Percentiles rank a stretch among this genome's conserved stretches.
Evolutionary conservation across 2,113 vertebrate genomes (phyloP).

Genomic region (Lathamus discolor): DNA sequence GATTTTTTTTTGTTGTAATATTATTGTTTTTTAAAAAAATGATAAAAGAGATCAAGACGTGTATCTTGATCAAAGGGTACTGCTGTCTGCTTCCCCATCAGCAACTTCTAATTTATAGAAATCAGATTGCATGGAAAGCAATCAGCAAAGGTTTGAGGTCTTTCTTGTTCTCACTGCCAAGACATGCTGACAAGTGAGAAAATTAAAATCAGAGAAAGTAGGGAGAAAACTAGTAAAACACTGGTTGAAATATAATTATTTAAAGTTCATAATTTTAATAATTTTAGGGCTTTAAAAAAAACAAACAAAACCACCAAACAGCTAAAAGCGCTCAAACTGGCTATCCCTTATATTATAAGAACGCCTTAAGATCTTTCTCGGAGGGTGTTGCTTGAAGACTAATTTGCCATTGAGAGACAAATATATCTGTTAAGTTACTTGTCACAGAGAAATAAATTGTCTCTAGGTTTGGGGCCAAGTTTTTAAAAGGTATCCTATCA

Average conservation of each 20-base stretch:
- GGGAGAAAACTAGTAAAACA: slow-evolving; percentile 15
- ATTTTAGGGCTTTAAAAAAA: neutral
- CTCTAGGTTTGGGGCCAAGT: neutral
- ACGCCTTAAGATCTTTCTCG: neutral
- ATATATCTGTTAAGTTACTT: neutral
- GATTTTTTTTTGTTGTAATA: slow-evolving; percentile 61
- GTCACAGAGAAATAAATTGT: neutral
- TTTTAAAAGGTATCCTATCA: neutral
- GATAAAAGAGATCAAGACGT: slow-evolving; percentile 64
- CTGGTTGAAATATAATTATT: slow-evolving; percentile 35
- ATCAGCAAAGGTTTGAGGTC: slow-evolving; percentile 54
- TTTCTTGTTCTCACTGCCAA: slow-evolving; percentile 55
- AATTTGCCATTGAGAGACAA: neutral
- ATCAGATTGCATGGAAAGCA: slow-evolving; percentile 52
- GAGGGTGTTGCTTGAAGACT: neutral
- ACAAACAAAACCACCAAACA: neutral
- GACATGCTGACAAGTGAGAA: slow-evolving; percentile 60
- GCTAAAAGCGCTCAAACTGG: neutral
- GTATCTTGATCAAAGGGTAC: slow-evolving; percentile 60
- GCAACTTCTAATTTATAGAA: slow-evolving; percentile 65
- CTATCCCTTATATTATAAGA: neutral
- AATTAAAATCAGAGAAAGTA: slow-evolving; percentile 43
- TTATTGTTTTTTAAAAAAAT: slow-evolving; percentile 54
- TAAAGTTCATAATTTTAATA: slow-evolving; percentile 26
- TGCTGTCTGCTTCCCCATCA: slow-evolving; percentile 63